Base-by-base conservation (phyloP, 2,797 vertebrate genomes). In the Steatocranus sp. region DNA sequence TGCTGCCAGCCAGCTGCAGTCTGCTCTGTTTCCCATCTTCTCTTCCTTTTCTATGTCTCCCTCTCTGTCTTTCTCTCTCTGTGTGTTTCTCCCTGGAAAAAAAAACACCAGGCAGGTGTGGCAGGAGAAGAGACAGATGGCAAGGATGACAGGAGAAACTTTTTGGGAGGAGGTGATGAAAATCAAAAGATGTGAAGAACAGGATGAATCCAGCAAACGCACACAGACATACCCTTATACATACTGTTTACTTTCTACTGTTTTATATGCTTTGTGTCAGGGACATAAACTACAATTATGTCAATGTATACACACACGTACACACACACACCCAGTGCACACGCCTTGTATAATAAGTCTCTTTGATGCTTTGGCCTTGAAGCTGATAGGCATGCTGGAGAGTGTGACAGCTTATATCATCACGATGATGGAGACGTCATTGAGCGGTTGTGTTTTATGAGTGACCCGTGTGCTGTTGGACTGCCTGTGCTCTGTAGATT, bases 371-470 rank as follows among this genome's bases (percentile, higher is more conserved):
- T 79, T 82, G 84, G 89, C 93, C 94, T 94, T 92, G 88, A 88
- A 86, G 91, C 78, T 92, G 91, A 94, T 90, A 80, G 90, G 84
- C 84, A 87, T 73, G 82, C 85, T 85, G 61, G 81, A 90, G 82
- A 83, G 83, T 86, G 78, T 95, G 95, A 93, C 94, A 95, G 93
- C 89, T 92, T 89, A 92, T 94, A 93, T 92, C 95, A 93, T 91
- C 87, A 88, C 61, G 5, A 91, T 95, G 95, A 95, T 95, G 90
- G 93, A 95, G 92, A 92, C 94, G 94, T 94, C 93, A 94, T 91
- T 94, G 92, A 92, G 89, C 41, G 2, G 43, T 79, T 76, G 81
- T 91, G 91, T 91, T 95, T 94, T 94, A 94, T 87, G 91, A 84
- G 43, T 86, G 90, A 82, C 89, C 86, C 74, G 46, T 63, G 74